Base-by-base conservation (phyloP, 1,140 invertebrate species). In the Cyphomyrmex costatus region DNA sequence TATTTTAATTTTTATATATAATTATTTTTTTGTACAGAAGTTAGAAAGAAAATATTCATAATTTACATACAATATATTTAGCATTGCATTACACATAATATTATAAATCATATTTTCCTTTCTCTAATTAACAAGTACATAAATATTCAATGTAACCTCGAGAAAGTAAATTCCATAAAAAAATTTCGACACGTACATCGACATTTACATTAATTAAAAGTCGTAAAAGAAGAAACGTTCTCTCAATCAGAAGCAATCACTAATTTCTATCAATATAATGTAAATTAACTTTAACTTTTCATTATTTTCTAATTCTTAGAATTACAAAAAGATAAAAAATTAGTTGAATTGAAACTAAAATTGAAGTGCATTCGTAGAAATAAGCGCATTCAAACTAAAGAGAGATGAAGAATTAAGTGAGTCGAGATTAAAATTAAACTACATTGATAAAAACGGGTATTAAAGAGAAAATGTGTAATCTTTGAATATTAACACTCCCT, bases 181-280 rank as follows among this genome's bases (percentile, higher is more conserved):
- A 24, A 46, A 12, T 19, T 70, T 70, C 6, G 3, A 21, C 16
- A 53, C 19, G 5, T 53, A 7, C 12, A 27, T 6, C 42, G 7
- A 70, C 21, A 56, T 58, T 56, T 27, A 46, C 2, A 49, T 56
- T 16, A 56, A 53, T 73, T 33, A 36, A n/a, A 42, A 60, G 7
- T 10, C 14, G n/a, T 56, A 27, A 36, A 42, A 2, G 4, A 1
- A 0, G 27, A 63, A 30, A 4, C 14, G 14, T 65, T 78, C 85
- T 85, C 70, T 27, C 42, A 61, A 49, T 27, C 24, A 27, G 21
- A 74, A 58, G 49, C 74, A 33, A 19, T 68, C 66, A 73, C 73
- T 42, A 2, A 42, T 42, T 42, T 42, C 8, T 42, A 42, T 7
- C 7, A 42, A 42, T 42, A 1, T 12, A 42, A 42, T 42, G 1